A percentile compares a stretch with the other conserved stretches of the same genome.
Evolutionary conservation across 1,140 invertebrate genomes (phyloP).

Genomic region (Drosophila carrolli): DNA sequence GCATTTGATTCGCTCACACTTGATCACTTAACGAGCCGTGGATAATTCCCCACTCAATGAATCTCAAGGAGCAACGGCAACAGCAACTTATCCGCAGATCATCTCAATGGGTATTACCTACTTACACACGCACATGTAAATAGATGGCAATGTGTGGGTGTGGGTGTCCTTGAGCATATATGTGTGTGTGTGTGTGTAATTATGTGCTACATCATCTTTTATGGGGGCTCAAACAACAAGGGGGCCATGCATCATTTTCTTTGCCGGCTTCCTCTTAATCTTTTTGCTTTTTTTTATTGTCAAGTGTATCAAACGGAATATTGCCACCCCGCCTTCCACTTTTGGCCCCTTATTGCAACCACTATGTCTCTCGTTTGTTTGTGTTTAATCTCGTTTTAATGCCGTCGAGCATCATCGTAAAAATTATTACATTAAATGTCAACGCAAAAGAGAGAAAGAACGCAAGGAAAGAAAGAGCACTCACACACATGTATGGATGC

Average conservation of each 20-base stretch:
- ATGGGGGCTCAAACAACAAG: conserved; percentile 47
- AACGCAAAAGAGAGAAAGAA: conserved; percentile 58
- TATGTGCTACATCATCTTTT: conserved; percentile 82
- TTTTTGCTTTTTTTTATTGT: conserved; percentile 63
- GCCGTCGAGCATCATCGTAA: conserved; percentile 81
- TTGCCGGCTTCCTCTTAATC: conserved; percentile 42
- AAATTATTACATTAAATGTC: conserved; percentile 83
- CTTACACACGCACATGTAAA: conserved; percentile 35
- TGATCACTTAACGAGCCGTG: conserved; percentile 48
- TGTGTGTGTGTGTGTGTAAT: conserved; percentile 47
- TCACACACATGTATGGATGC: conserved; percentile 18
- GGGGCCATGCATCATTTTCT: conserved; percentile 57
- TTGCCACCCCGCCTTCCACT: conserved; percentile 5
- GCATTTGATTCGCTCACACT: conserved; percentile 33
- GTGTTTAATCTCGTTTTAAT: conserved; percentile 82
- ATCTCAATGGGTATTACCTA: conserved; percentile 53
- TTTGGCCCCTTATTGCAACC: conserved; percentile 22
- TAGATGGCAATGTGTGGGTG: conserved; percentile 13
- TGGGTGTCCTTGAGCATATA: background rate
- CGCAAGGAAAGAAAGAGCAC: conserved; percentile 13
- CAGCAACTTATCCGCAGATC: conserved; percentile 51
- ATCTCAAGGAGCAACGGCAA: conserved; percentile 23
- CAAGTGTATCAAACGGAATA: conserved; percentile 74
- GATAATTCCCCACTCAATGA: conserved; percentile 49
- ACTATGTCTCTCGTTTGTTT: conserved; percentile 68